Evolutionary conservation across 2,888 invertebrate species (phyloP), one percentile per base, ranked within the genome.

Genomic region (Epinotia bilunana): DNA sequence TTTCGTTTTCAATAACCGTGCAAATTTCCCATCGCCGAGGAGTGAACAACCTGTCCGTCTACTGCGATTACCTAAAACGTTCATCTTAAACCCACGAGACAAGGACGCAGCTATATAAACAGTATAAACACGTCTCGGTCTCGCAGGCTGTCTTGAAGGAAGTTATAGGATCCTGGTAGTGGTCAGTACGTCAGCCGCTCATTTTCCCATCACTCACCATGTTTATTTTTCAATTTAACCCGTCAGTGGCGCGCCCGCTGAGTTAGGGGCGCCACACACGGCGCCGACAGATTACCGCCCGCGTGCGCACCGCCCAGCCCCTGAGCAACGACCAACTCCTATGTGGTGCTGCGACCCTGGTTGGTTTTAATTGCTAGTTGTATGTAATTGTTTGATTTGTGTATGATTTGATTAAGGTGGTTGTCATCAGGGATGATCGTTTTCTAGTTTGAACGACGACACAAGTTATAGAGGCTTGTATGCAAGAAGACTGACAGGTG

Each of bases 211-310:
- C 92, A 89, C 88, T 91, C 91, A 90, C 86, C 80, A 85, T 93
- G 93, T 93, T 93, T 93, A 93, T 93, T 93, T 93, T 93, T 93
- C 93, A 93, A 93, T 92, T 92, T 89, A 85, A 85, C 87, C 90
- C 90, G 90, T 91, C 91, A 91, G 87, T 88, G 89, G 86, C 78
- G 81, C 83, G 82, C 82, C 81, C 83, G 81, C 83, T 92, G 92
- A 93, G 88, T 90, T 90, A 93, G 92, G 93, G 93, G 87, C 90
- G 90, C 93, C 93, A 92, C 93, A 93, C 93, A 93, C 92, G 83
- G 86, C 86, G 92, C 78, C 90, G 89, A 90, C 93, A 92, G 86
- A 88, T 93, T 93, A 92, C 83, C 81, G 83, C 80, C 81, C 81
- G 80, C 73, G 76, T 62, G 81, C 71, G 80, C 76, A 79, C 79